phyloP scores from a whole-genome alignment of 2,797 vertebrate genomes.

The Enteromius radiatus region DNA sequence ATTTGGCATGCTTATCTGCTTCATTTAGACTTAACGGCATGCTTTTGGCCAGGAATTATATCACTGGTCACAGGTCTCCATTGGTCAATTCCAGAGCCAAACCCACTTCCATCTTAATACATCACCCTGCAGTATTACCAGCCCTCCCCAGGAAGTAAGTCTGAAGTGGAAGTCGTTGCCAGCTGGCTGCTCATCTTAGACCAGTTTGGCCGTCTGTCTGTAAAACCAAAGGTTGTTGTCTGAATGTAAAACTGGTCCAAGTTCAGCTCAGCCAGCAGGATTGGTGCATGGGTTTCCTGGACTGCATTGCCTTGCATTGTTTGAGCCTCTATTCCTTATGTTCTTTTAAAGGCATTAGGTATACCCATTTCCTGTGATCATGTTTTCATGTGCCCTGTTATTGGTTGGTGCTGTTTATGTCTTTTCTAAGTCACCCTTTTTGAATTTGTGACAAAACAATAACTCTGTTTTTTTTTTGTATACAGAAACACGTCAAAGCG shows the following conservation, averaged over 20 bases:
- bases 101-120: slow-evolving; percentile 56
- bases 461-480: slow-evolving; percentile 35
- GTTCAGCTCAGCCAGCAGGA: slow-evolving; percentile 26
- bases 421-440: neutral
- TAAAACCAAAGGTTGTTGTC: neutral
- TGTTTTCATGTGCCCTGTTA: neutral
- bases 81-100: slow-evolving; percentile 59
- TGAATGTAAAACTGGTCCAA: slow-evolving; percentile 21
- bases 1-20: slow-evolving; percentile 15
- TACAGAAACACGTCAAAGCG: slow-evolving; percentile 85
- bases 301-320: slow-evolving; percentile 19
- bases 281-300: slow-evolving; percentile 17
- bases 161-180: slow-evolving; percentile 35
- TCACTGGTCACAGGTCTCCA: slow-evolving; percentile 35
- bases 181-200: slow-evolving; percentile 48
- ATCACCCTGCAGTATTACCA: slow-evolving; percentile 59
- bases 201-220: slow-evolving; percentile 19
- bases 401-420: neutral
- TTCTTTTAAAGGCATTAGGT: slow-evolving; percentile 1
- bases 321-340: neutral
- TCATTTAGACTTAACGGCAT: slow-evolving; percentile 25
- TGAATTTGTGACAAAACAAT: neutral
- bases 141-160: slow-evolving; percentile 63
- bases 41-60: slow-evolving; percentile 17
- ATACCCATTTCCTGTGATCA: neutral